Base-by-base conservation (phyloP, 2,113 vertebrate species). In the Tretioscincus oriximinensis region DNA sequence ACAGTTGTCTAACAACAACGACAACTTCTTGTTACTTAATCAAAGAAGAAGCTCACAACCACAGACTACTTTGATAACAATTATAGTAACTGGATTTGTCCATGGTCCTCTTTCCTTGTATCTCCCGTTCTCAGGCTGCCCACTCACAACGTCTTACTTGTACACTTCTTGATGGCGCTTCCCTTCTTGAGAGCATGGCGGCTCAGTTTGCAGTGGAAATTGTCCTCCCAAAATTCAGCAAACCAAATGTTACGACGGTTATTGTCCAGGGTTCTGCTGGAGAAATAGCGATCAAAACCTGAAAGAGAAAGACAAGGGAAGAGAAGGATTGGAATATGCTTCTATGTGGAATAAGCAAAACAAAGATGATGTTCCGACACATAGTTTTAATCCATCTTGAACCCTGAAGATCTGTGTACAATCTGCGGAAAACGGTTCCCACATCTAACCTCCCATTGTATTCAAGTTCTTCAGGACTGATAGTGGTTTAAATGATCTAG, bases 241-340 rank as follows among this genome's bases (percentile, higher is more conserved):
- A 99, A 99, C 98, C 98, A 99, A 83, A 99, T 98, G 88, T 99
- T 99, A 35, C 98, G 92, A 76, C 98, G 95, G 94, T 99, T 99
- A 93, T 99, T 99, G 93, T 99, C 98, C 83, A 99, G 92, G 0
- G 97, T 98, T 86, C 98, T 95, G 91, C 97, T 98, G 92, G 96
- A 96, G 94, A 99, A 99, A 92, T 99, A 99, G 81, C 97, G 96
- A 89, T 99, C 98, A 77, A 99, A 99, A 82, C 97, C 98, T 99
- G 91, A 76, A 67, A 66, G 65, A 14, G 84, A 1, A 80, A 85
- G 9, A 68, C 67, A 76, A 81, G 84, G 18, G 76, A 67, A 76
- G 63, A 90, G n/a, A 58, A 0, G 70, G 67, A 73, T 0, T 28
- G 28, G 65, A 29, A 7, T 28, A 60, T 22, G 82, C 49, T 87